Evolutionary conservation across 2,888 invertebrate genomes (phyloP), one percentile per base, ranked within the genome.

Genomic region (Campoplex capitator): DNA sequence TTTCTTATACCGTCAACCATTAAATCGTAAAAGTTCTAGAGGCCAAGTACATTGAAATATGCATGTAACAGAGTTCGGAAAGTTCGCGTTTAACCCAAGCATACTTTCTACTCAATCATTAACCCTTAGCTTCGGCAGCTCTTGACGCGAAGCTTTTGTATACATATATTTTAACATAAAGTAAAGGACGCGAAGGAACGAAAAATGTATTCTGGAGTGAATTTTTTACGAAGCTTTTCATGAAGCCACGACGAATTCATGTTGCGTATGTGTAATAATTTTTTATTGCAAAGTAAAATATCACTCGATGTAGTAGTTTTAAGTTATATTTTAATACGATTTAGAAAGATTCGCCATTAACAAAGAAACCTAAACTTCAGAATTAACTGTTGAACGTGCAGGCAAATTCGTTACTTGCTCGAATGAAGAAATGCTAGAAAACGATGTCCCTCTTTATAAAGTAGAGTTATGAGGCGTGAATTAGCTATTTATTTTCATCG

Each of bases 1-100:
- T 78, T 84, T 84, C 75, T 87, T 45, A 68, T 56, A 79, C 13
- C 38, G 28, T 67, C 54, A 58, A 51, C 87, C 75, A 87, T 87
- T 84, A 82, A 83, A 84, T 75, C 74, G 70, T 70, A 75, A 84
- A 87, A 84, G 51, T 84, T 82, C 51, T 45, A 23, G 62, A 35
- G 48, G 62, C 73, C 48, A 42, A 84, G 78, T 58, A 48, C 65
- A 82, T 81, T 86, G 80, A 84, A 86, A 84, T 87, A 84, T 84
- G 84, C 84, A 81, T 70, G 75, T 58, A 81, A 82, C 79, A 54
- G 78, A 84, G 78, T 87, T 84, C 32, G 58, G 45, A 48, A 84
- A 82, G 78, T 82, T 84, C 9, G n/a, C 13, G 45, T 68, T 82
- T 75, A 35, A 68, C 38, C 38, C 54, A 18, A 23, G 70, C 54